These are phyloP conservation scores for Ameiurus melas DNA, from an alignment of 2,113 vertebrate genomes.

Conservation along the genomic window DNA sequence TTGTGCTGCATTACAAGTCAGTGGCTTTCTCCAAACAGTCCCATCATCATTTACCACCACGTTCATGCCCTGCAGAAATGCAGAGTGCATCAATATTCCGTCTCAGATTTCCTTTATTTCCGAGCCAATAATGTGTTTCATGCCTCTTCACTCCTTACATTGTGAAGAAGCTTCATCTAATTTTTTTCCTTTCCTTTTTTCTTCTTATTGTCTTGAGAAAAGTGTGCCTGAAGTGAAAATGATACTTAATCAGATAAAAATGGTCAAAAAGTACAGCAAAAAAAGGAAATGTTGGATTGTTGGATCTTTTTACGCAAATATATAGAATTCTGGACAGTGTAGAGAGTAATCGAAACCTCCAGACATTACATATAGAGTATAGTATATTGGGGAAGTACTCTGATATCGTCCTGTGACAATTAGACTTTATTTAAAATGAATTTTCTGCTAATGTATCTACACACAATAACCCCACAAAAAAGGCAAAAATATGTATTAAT, in stretches of 20 bases:
- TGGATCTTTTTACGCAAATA: neutral
- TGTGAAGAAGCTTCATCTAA: conserved; percentile 2
- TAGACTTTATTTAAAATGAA: neutral
- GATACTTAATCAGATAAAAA: neutral
- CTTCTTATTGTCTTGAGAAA: neutral
- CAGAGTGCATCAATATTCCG: conserved; percentile 36
- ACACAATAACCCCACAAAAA: neutral
- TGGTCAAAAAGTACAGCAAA: neutral
- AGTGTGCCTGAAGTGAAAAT: neutral
- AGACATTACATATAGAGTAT: neutral
- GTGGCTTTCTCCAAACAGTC: conserved; percentile 34
- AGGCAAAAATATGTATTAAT: neutral
- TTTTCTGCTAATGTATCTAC: neutral
- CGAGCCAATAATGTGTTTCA: conserved; percentile 4
- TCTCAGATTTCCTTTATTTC: conserved; percentile 6
- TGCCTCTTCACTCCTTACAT: neutral
- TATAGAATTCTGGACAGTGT: neutral
- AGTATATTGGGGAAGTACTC: neutral
- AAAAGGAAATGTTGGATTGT: neutral
- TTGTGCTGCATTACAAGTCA: conserved; percentile 49
- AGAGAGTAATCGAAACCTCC: neutral
- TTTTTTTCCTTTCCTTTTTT: neutral
- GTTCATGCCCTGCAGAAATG: conserved; percentile 32
- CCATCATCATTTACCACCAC: conserved; percentile 36
- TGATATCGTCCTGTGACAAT: neutral